Percentiles rank a stretch among this genome's conserved stretches.
These are phyloP conservation scores for Capitella teleta DNA, from an alignment of 1,140 invertebrate genomes.

Conservation along the genomic window DNA sequence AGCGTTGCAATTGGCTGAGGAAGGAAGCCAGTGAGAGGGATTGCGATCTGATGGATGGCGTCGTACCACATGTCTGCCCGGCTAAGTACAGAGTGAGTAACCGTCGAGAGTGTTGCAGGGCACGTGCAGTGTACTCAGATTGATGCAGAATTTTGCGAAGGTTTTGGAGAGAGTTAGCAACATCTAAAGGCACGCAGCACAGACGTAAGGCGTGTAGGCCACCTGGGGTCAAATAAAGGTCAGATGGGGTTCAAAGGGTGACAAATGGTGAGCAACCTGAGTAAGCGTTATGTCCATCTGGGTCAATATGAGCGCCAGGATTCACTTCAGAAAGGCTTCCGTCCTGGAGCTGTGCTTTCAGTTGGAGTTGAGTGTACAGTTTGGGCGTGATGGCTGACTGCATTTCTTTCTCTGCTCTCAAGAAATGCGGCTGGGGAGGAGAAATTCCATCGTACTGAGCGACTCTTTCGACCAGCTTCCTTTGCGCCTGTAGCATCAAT, in stretches of 20 bases:
- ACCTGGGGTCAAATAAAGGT: slow-evolving; percentile 5
- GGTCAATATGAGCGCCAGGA: slow-evolving; percentile 31
- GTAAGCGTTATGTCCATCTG: slow-evolving; percentile 28
- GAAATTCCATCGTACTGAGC: slow-evolving; percentile 17
- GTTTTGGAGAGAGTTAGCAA: slow-evolving; percentile 22
- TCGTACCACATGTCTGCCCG: slow-evolving; percentile 33
- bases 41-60: background rate
- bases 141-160: slow-evolving; percentile 25
- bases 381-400: slow-evolving; percentile 22
- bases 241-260: too few relatives aligned
- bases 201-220: slow-evolving; percentile 23
- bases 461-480: slow-evolving; percentile 24
- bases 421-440: slow-evolving; percentile 31
- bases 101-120: slow-evolving; percentile 32
- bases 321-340: slow-evolving; percentile 3
- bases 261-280: too few relatives aligned
- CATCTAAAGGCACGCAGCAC: slow-evolving; percentile 34
- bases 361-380: slow-evolving; percentile 19
- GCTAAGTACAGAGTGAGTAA: slow-evolving; percentile 35
- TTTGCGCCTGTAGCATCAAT: slow-evolving; percentile 36
- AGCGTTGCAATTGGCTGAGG: background rate
- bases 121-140: slow-evolving; percentile 30
- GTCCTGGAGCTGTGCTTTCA: background rate
- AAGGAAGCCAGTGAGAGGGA: slow-evolving; percentile 1
- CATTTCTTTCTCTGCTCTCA: slow-evolving; percentile 18